Conservation (phyloP, 2,113 vertebrate genomes). For the Scomber scombrus region DNA sequence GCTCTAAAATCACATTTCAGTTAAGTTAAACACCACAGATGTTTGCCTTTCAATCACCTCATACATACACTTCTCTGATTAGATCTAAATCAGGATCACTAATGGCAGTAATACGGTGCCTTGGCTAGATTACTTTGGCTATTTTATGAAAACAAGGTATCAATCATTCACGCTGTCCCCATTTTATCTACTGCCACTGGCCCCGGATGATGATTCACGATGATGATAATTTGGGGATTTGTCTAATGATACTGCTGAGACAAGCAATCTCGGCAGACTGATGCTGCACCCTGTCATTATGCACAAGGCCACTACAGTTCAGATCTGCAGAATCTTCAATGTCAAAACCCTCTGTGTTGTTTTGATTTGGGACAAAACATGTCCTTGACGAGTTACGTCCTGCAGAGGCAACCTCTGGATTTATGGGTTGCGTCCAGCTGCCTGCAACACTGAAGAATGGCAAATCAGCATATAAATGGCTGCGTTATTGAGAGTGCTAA, state of each 20-base stretch:
- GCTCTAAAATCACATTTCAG: slow-evolving; percentile 14
- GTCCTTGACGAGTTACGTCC: slow-evolving; percentile 73
- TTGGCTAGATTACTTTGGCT: slow-evolving; percentile 43
- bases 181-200: slow-evolving; percentile 52
- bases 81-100: slow-evolving; percentile 35
- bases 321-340: slow-evolving; percentile 68
- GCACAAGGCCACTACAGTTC: slow-evolving; percentile 57
- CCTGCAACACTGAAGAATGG: slow-evolving; percentile 70
- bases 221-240: slow-evolving; percentile 72
- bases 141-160: slow-evolving; percentile 58
- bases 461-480: slow-evolving; percentile 84
- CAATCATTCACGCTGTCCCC: slow-evolving; percentile 50
- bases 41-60: slow-evolving; percentile 41
- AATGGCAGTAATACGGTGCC: slow-evolving; percentile 32
- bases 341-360: slow-evolving; percentile 69
- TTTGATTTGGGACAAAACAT: slow-evolving; percentile 75
- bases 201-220: slow-evolving; percentile 60
- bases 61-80: slow-evolving; percentile 9
- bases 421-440: slow-evolving; percentile 68
- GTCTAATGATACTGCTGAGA: slow-evolving; percentile 75
- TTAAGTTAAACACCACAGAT: slow-evolving; percentile 9
- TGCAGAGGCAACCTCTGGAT: slow-evolving; percentile 61
- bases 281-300: slow-evolving; percentile 67
- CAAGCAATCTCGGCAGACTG: slow-evolving; percentile 62
- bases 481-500: slow-evolving; percentile 72